Percentiles rank a stretch among this genome's conserved stretches.
phyloP scores from a whole-genome alignment of 2,888 invertebrate genomes.

The Epiblema foenella region DNA sequence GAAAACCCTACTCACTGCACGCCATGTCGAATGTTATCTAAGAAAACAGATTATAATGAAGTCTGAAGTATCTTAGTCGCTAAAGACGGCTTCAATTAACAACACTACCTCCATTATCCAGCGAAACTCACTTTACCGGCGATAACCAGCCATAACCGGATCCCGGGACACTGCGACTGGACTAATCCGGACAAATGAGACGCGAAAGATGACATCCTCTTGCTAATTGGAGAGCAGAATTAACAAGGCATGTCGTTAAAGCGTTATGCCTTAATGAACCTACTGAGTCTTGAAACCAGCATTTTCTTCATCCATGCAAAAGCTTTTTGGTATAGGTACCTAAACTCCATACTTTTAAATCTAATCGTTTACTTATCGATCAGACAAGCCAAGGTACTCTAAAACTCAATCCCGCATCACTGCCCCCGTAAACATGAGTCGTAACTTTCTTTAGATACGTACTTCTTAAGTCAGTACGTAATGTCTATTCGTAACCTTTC shows the following conservation, averaged over 20 bases:
- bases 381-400: not conserved
- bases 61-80: constrained; percentile 55
- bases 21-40: constrained; percentile 50
- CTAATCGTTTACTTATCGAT: not conserved
- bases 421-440: constrained; percentile 7
- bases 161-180: constrained; percentile 58
- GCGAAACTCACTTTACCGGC: constrained; percentile 62
- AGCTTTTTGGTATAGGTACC: not conserved
- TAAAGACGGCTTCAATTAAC: constrained; percentile 67
- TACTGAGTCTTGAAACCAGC: constrained; percentile 23
- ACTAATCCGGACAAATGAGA: constrained; percentile 72
- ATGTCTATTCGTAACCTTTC: constrained; percentile 44
- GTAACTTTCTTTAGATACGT: constrained; percentile 44
- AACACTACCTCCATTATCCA: constrained; percentile 68
- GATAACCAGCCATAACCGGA: constrained; percentile 62
- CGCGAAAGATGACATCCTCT: constrained; percentile 70
- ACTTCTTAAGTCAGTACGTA: constrained; percentile 38
- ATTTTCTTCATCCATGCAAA: constrained; percentile 17
- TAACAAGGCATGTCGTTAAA: constrained; percentile 44
- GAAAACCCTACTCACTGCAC: not conserved
- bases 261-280: constrained; percentile 43
- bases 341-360: not conserved
- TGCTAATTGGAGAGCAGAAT: constrained; percentile 67
- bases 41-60: constrained; percentile 52
- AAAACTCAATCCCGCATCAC: constrained; percentile 7